These are phyloP conservation scores for Nemapogon koenigi DNA, from an alignment of 2,888 invertebrate species.

Conservation along the genomic window DNA sequence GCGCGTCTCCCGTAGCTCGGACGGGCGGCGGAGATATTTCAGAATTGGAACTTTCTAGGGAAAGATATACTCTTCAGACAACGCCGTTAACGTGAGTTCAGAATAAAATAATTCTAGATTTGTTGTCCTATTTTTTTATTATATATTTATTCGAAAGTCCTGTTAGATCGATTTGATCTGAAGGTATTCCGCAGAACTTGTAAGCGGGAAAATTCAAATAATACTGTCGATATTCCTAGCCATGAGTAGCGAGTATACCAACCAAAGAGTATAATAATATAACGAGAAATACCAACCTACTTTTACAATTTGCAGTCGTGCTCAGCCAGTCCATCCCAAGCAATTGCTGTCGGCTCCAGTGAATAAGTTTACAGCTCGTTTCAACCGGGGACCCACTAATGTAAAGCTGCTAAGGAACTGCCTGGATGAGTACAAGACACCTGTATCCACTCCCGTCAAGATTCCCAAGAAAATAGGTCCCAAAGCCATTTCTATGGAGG, in stretches of 20 bases:
- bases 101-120: background rate
- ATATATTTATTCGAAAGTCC: background rate
- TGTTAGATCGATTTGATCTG: background rate
- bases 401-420: conserved; percentile 33
- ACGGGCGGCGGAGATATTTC: conserved; percentile 52
- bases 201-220: too few species aligned
- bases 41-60: conserved; percentile 41
- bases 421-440: conserved; percentile 30
- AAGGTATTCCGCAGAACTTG: too few species aligned
- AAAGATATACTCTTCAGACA: conserved; percentile 34
- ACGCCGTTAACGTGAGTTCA: conserved; percentile 41
- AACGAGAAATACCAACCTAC: too few species aligned
- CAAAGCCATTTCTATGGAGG: conserved; percentile 52
- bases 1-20: conserved; percentile 38
- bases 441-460: conserved; percentile 20
- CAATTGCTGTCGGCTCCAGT: conserved; percentile 46
- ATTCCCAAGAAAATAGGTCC: conserved; percentile 28
- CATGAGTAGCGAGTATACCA: too few species aligned
- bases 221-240: too few species aligned
- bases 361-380: conserved; percentile 44
- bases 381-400: conserved; percentile 3
- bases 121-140: background rate
- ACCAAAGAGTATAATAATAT: too few species aligned
- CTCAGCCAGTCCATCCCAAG: conserved; percentile 42
- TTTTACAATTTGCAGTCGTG: conserved; percentile 26